Evolutionary conservation across 2,113 vertebrate genomes (phyloP), one percentile per base, ranked within the genome.

Genomic region (Sinocyclocheilus grahami): DNA sequence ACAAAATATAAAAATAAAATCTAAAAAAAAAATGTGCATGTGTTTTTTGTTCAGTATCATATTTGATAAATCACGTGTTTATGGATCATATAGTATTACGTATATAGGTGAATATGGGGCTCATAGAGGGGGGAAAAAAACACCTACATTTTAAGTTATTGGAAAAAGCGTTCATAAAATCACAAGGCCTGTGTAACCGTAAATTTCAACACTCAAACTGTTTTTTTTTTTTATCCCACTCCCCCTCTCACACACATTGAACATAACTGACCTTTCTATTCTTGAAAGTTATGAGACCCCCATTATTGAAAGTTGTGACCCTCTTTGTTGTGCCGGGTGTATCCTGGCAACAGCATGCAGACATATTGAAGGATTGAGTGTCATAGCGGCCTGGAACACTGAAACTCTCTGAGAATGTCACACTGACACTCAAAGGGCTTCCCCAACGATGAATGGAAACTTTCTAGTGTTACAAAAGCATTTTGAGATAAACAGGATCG

Each of bases 191-290:
- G 30, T 81, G 39, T 82, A 30, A 82, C 42, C 12, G 1, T 82
- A 69, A 3, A 30, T 82, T 77, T 77, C 22, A 39, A 39, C 20
- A 55, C 76, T 24, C 55, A 53, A 14, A 48, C 12, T 4, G 20
- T 76, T 8, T 76, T 16, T 13, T 67, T 4, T 69, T 27, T 51
- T 3, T 6, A 51, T 4, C 30, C 67, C 6, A 0, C 46, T 12
- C 11, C 46, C 46, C 3, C 11, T 14, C 51, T 13, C 39, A 63
- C 87, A 12, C 46, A 90, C 86, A 87, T 91, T 88, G 82, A 89
- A 89, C 89, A 89, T 84, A 88, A 55, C 86, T 91, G 91, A 92
- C 93, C 92, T 91, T 93, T 93, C 93, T 94, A 94, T 95, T 94
- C 84, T 86, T 89, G 90, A 82, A 78, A 55, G 82, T 24, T 72